A percentile compares a stretch with the other conserved stretches of the same genome.
phyloP scores from a whole-genome alignment of 2,888 invertebrate species.

The Dromius quadrimaculatus region DNA sequence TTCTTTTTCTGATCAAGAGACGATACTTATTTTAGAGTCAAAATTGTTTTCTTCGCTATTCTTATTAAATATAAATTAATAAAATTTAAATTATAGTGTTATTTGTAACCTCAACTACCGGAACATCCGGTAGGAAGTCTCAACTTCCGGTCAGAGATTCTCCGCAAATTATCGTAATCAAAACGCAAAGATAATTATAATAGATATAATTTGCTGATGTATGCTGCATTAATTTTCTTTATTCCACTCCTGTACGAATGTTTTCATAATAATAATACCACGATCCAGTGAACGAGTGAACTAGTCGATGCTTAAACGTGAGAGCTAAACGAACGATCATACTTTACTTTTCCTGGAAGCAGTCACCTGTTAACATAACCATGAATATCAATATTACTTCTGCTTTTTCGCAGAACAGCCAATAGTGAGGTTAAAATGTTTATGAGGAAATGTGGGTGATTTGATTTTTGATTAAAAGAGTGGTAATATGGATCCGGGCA shows the following conservation, averaged over 20 bases:
- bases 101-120: too few species aligned
- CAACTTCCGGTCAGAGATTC: neutral
- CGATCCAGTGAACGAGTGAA: slow-evolving; percentile 49
- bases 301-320: slow-evolving; percentile 35
- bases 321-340: slow-evolving; percentile 29
- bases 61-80: too few species aligned
- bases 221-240: neutral
- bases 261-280: slow-evolving; percentile 39
- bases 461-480: slow-evolving; percentile 10
- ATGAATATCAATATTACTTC: slow-evolving; percentile 5
- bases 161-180: neutral
- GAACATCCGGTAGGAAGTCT: too few species aligned
- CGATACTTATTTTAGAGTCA: too few species aligned
- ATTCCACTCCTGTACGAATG: slow-evolving; percentile 29
- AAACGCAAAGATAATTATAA: neutral
- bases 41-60: too few species aligned
- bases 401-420: slow-evolving; percentile 16
- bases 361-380: slow-evolving; percentile 2
- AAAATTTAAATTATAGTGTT: too few species aligned
- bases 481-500: slow-evolving; percentile 77
- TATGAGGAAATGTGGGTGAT: slow-evolving; percentile 17
- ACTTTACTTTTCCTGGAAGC: slow-evolving; percentile 27
- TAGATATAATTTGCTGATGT: neutral
- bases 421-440: slow-evolving; percentile 30
- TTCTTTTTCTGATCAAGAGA: too few species aligned